These are phyloP conservation scores for Mylabris sibirica DNA, from an alignment of 2,888 invertebrate species.

Conservation along the genomic window DNA sequence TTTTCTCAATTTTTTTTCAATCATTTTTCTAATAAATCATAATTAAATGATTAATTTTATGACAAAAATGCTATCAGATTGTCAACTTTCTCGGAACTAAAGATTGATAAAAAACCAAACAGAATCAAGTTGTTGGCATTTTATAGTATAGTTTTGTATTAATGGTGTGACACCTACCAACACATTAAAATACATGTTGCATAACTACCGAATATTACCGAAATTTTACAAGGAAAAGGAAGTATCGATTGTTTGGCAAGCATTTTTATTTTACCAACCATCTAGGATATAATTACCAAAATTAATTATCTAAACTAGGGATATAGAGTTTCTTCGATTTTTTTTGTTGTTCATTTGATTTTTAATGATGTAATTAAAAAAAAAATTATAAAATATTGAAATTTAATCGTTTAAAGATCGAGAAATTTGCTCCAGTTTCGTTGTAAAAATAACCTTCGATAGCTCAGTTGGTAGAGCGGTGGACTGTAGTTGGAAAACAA, in stretches of 20 bases:
- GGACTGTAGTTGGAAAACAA: slow-evolving; percentile 43
- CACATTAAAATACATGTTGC: not conserved
- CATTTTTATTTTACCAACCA: not conserved
- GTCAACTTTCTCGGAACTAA: not conserved
- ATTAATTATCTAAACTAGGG: no score
- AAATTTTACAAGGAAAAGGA: not conserved
- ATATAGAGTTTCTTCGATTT: no score
- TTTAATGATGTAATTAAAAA: no score
- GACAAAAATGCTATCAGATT: no score
- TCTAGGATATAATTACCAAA: not conserved
- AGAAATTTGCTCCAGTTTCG: not conserved
- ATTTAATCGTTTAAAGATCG: not conserved
- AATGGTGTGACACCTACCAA: not conserved
- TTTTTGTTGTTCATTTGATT: no score
- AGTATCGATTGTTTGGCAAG: not conserved
- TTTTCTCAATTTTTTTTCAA: no score
- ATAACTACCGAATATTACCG: not conserved
- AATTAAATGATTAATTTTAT: no score
- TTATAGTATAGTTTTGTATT: not conserved
- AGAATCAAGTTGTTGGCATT: not conserved
- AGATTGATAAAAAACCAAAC: not conserved
- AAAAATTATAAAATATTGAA: not conserved
- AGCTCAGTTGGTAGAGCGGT: slow-evolving; percentile 52
- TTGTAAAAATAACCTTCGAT: slow-evolving; percentile 43
- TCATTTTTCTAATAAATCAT: no score